Base-by-base conservation (phyloP, 1,140 invertebrate species). In the Aphaenogaster rudis region DNA sequence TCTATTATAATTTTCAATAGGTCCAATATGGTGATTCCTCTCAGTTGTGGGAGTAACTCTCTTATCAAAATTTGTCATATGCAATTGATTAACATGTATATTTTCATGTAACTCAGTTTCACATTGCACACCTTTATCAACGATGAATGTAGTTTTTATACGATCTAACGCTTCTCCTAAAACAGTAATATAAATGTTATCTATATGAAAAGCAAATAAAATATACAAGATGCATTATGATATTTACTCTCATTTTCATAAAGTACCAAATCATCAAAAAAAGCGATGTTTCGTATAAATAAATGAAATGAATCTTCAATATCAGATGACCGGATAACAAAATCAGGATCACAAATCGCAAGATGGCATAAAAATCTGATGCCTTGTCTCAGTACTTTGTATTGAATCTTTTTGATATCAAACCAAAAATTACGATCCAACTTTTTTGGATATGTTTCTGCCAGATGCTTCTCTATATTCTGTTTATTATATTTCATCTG, bases 351-450 rank as follows among this genome's bases (percentile, higher is more conserved):
- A 45, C 93, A 90, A 72, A 92, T 94, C 0, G 91, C 88, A 3
- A 95, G 84, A 66, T 93, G 94, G 79, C 92, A 92, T 15, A 95
- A 84, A 61, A 95, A 93, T 85, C 82, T 87, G 11, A 95, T 93
- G 36, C 94, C 95, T 28, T 92, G 92, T 81, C 86, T 91, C 36
- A 95, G 72, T 64, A 92, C 63, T 50, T 87, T 87, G n/a, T 91
- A 88, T 81, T 95, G 94, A 15, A 79, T 79, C 1, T 61, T 91
- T 86, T 86, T 92, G 0, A 94, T 52, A n/a, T 74, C 69, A 6
- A 74, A 13, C 93, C 93, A 94, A 88, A 91, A 92, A 64, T 92
- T 90, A 17, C 67, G 61, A 59, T 92, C 89, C 0, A 84, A 79
- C 1, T 79, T 66, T 36, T 88, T 66, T 2, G 28, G 50, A 59